Base-by-base conservation (phyloP, 2,797 vertebrate genomes). In the Cirrhinus molitorella region DNA sequence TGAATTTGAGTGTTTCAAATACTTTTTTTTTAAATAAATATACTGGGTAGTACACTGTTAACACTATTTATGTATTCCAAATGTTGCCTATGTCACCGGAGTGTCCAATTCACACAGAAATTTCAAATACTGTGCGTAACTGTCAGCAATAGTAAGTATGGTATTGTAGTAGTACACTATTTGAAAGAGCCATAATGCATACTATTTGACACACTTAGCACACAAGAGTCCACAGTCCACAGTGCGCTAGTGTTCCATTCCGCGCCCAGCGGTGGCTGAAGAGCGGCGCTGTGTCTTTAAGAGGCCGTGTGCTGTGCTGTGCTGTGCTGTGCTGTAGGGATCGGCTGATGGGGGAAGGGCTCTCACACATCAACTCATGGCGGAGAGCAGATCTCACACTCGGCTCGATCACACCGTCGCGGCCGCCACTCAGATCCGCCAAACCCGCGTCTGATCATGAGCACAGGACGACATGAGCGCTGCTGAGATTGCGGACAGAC, bases 401-500 rank as follows among this genome's bases (percentile, higher is more conserved):
- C 88, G 88, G 85, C 90, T 79, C 82, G 89, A 87, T 73, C 82
- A 89, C 59, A 92, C 90, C 91, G 88, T 89, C 91, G 88, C 91
- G 89, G 90, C 89, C 90, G 89, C 81, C 63, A 23, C 83, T 89
- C 49, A 9, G 57, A 65, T 49, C 75, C 43, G 43, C 25, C 25
- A 31, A 31, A 47, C 11, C 12, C 23, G 75, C 40, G 53, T 61
- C 55, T 61, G 74, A 85, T 59, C 61, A 91, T 91, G 92, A 91
- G 92, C 89, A 91, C 93, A 85, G 66, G 63, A 55, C 88, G 94
- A 93, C 93, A 95, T 93, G 94, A 89, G 94, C 92, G 88, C 91
- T 87, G 93, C 92, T 91, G 93, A 93, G 93, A 95, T 94, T 94
- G 92, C 92, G 89, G 91, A 90, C 92, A 92, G 91, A 92, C 89